Conservation (phyloP, 2,888 invertebrate genomes). For the Holacanthella duospinosa region DNA sequence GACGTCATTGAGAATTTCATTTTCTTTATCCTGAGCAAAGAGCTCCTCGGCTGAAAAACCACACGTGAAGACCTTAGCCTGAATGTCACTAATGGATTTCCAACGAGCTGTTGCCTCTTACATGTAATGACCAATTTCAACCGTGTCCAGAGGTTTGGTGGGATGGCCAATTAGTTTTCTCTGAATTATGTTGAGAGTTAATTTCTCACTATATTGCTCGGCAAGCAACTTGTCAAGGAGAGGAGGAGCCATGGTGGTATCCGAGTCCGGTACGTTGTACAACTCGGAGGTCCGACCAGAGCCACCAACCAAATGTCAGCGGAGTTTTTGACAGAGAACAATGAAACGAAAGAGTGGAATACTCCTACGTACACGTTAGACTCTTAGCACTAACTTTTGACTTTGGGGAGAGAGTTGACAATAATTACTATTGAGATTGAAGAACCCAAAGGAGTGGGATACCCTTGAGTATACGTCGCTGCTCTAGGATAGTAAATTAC, state of each 20-base stretch:
- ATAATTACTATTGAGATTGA: too few species aligned
- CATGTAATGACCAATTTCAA: neutral
- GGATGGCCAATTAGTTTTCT: neutral
- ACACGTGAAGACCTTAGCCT: neutral
- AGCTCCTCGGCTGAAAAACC: neutral
- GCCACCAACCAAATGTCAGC: neutral
- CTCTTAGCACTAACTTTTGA: too few species aligned
- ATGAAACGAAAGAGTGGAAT: too few species aligned
- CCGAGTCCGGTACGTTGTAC: too few species aligned
- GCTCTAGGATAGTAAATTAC: too few species aligned
- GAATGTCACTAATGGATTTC: neutral
- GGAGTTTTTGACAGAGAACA: too few species aligned
- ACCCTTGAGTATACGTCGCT: too few species aligned
- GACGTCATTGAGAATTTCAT: neutral
- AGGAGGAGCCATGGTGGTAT: neutral
- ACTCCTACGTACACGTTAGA: too few species aligned
- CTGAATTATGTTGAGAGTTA: neutral
- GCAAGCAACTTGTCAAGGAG: neutral
- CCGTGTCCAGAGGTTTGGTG: neutral
- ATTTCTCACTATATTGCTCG: neutral
- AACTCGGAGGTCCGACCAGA: neutral
- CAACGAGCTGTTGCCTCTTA: neutral
- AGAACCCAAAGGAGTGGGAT: too few species aligned
- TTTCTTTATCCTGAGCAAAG: neutral
- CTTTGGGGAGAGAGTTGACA: too few species aligned